phyloP scores from a whole-genome alignment of 2,888 invertebrate species.

The Eristalinus aeneus region DNA sequence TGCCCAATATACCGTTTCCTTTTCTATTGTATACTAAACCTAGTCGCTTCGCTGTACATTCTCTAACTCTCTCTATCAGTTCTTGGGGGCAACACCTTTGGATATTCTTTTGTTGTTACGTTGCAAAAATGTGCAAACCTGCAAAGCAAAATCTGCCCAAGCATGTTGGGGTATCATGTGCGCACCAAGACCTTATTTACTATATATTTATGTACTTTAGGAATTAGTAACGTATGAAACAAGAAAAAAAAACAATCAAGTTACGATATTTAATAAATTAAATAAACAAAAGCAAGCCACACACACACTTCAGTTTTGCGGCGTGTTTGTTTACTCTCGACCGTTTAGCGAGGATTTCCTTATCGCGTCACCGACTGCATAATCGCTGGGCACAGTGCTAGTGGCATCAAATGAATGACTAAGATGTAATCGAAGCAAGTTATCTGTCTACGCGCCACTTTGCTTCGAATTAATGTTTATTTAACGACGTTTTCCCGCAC shows the following conservation, averaged over 20 bases:
- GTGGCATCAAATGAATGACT: neutral
- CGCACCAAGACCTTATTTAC: conserved; percentile 54
- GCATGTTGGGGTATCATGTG: conserved; percentile 2
- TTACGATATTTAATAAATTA: conserved; percentile 53
- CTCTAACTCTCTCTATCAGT: conserved; percentile 19
- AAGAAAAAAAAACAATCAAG: conserved; percentile 13
- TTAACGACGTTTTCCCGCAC: neutral
- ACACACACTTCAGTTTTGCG: neutral
- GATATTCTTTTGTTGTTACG: neutral
- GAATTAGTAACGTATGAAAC: conserved; percentile 41
- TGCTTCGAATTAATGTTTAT: neutral
- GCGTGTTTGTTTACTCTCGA: neutral
- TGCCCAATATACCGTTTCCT: conserved; percentile 21
- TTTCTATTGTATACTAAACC: conserved; percentile 60
- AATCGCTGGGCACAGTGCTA: neutral
- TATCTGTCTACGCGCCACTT: neutral
- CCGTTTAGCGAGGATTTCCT: neutral
- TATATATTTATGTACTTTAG: conserved; percentile 51
- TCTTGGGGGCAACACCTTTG: conserved; percentile 10
- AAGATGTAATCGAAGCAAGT: neutral
- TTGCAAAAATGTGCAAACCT: neutral
- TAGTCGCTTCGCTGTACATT: conserved; percentile 65
- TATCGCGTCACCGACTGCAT: neutral
- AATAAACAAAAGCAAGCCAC: conserved; percentile 45
- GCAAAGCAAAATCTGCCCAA: conserved; percentile 11